Conservation (phyloP, 2,113 vertebrate species). For the Propithecus coquereli region DNA sequence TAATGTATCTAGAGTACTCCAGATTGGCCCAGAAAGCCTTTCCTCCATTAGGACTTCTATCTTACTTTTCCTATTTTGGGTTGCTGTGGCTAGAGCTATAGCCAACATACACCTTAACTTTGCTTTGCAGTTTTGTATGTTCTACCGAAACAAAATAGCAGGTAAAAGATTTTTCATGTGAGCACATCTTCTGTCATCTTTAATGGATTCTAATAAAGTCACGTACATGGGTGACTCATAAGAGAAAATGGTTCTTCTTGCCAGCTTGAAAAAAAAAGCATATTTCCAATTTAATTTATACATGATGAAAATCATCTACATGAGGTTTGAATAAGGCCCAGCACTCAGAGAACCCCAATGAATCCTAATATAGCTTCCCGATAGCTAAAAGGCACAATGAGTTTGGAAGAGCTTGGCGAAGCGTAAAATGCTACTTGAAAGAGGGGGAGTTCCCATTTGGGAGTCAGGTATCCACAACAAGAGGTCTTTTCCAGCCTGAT, state of each 20-base stretch:
- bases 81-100: not conserved
- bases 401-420: not conserved
- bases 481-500: not conserved
- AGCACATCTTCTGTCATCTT: not conserved
- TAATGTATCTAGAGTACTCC: not conserved
- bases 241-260: not conserved
- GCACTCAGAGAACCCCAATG: not conserved
- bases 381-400: not conserved
- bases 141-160: not conserved
- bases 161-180: not conserved
- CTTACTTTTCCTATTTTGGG: not conserved
- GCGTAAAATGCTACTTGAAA: not conserved
- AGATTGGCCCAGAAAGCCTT: not conserved
- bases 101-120: not conserved
- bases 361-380: not conserved
- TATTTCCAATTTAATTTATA: constrained; percentile 24
- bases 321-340: not conserved
- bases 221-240: not conserved
- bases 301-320: not conserved
- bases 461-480: not conserved
- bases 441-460: not conserved
- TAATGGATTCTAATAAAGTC: constrained; percentile 27
- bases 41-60: not conserved
- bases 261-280: not conserved
- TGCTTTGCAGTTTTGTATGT: not conserved